Evolutionary conservation across 1,140 invertebrate species (phyloP), one percentile per base, ranked within the genome.

Genomic region (Drosophila micromelanica): DNA sequence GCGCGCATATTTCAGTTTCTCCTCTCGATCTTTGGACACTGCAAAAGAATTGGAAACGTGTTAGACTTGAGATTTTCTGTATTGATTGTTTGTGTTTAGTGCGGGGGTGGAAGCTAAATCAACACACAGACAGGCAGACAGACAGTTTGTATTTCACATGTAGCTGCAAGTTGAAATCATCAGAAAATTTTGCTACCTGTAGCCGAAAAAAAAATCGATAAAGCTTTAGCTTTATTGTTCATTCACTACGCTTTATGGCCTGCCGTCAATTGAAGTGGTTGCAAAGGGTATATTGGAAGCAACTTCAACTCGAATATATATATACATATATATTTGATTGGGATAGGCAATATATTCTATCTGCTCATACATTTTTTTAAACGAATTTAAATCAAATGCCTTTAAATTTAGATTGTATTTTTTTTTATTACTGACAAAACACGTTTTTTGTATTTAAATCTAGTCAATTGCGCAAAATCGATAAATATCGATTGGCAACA

Each of bases 1-100:
- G 78, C 96, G 95, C 65, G 95, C 94, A 84, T 94, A 92, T 84
- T 93, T 93, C 78, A 94, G 92, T 91, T 94, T 93, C 82, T 94
- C 93, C 92, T 95, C 93, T 60, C 93, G 92, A 76, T 93, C 93
- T 90, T 90, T 91, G 80, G 90, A 85, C 72, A 78, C 90, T 91
- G 56, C 17, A 15, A 12, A 12, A 15, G 15, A 40, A 35, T 12
- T 17, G 9, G 2, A 62, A 20, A 63, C 51, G 42, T 40, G 43
- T 43, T 40, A 61, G 40, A 27, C 20, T 5, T 27, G 27, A n/a
- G 20, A 23, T n/a, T 15, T 49, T 20, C 37, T 70, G 64, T 48
- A 5, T 43, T 42, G 42, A 65, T 63, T 38, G n/a, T 5, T 40
- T 42, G 13, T 48, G 42, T 35, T 73, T 56, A 68, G 55, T 40